phyloP scores from a whole-genome alignment of 30 jellyfish, hydroid and myxozoan species.

The Morbakka virulenta region DNA sequence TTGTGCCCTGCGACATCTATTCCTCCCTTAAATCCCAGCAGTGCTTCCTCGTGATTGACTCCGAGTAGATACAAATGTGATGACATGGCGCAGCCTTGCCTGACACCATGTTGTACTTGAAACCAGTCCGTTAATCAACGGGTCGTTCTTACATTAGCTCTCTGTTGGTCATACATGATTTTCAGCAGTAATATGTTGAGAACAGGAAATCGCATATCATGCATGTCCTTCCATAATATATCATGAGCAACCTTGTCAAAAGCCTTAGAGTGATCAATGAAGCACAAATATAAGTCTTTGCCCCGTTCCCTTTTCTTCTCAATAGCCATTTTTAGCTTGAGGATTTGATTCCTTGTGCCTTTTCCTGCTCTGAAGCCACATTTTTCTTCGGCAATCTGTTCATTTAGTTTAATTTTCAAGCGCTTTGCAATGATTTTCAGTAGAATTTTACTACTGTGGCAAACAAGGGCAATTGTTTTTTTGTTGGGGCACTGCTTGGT shows the following conservation, averaged over 20 bases:
- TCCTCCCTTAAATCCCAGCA: too few relatives aligned
- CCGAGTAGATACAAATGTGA: constrained; percentile 4
- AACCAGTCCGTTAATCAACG: constrained; percentile 20
- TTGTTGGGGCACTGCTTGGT: background rate
- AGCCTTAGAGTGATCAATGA: constrained; percentile 23
- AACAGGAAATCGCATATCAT: constrained; percentile 8
- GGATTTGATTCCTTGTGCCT: constrained; percentile 33
- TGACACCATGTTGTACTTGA: background rate
- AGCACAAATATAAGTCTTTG: background rate
- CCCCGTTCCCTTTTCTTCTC: too few relatives aligned
- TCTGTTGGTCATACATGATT: constrained; percentile 13
- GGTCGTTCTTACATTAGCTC: constrained; percentile 12
- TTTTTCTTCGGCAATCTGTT: constrained; percentile 17
- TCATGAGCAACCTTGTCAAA: constrained; percentile 23
- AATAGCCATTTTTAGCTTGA: constrained; percentile 1
- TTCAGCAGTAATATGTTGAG: constrained; percentile 2
- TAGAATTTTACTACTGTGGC: constrained; percentile 10
- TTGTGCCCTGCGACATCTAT: too few relatives aligned
- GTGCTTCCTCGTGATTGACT: constrained; percentile 8
- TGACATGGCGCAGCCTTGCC: constrained; percentile 21
- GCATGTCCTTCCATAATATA: constrained; percentile 8
- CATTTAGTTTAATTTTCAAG: background rate
- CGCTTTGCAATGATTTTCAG: constrained; percentile 13
- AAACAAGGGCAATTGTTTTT: constrained; percentile 1
- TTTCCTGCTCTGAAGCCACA: constrained; percentile 5